These are phyloP conservation scores for Ceyx erithaca DNA, from an alignment of 2,797 vertebrate genomes.

Conservation along the genomic window DNA sequence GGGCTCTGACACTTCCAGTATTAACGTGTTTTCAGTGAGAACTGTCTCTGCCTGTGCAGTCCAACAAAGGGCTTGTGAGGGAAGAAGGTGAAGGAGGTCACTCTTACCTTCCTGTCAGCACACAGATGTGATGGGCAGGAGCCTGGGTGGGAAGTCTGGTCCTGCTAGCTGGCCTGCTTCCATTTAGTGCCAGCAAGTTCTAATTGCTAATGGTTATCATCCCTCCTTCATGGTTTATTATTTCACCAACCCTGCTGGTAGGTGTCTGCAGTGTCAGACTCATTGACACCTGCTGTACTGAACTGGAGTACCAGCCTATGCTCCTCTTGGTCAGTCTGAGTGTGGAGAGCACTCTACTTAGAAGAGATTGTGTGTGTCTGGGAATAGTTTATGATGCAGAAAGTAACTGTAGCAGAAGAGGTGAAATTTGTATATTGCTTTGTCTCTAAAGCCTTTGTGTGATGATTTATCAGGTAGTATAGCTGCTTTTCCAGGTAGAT, in stretches of 20 bases:
- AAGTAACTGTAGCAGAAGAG: neutral
- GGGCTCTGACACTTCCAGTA: neutral
- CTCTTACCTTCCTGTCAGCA: neutral
- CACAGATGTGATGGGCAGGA: neutral
- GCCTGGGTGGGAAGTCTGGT: neutral
- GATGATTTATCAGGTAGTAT: neutral
- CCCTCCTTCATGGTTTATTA: neutral
- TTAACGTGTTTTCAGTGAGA: neutral
- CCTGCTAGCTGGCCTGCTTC: neutral
- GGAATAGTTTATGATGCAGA: neutral
- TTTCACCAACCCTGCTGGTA: neutral
- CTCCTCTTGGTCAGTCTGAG: neutral
- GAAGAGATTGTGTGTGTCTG: neutral
- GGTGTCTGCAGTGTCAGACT: neutral
- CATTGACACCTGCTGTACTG: neutral
- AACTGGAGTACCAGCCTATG: neutral
- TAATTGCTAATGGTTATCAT: neutral
- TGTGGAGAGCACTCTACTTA: neutral
- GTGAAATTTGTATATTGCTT: neutral
- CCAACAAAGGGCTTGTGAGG: neutral
- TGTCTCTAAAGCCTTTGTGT: neutral
- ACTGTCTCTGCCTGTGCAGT: neutral
- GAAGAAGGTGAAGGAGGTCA: neutral
- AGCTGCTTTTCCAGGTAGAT: neutral
- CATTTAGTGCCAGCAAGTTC: neutral